Percentiles rank a stretch among this genome's conserved stretches.
Evolutionary conservation across 2,797 vertebrate species (phyloP).

Genomic region (Acestrorhynchus altus): DNA sequence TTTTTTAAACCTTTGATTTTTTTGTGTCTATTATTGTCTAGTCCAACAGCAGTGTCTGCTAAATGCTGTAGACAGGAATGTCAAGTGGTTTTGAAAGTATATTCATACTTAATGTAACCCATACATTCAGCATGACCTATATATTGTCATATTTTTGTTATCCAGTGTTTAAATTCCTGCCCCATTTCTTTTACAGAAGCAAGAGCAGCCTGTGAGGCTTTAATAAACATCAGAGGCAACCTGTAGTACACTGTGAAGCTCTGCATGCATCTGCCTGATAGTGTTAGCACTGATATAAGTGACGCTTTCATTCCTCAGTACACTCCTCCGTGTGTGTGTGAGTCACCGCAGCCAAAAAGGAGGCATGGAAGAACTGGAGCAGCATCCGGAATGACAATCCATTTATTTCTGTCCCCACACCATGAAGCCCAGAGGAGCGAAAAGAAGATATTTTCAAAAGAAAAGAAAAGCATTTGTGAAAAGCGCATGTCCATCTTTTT

Average conservation of each 20-base stretch:
- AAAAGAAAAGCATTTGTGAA: not conserved
- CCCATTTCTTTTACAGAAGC: not conserved
- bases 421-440: conserved; percentile 42
- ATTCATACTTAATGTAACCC: too few species aligned
- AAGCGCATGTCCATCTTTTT: not conserved
- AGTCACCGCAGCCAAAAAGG: conserved; percentile 64
- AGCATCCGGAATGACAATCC: conserved; percentile 63
- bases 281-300: conserved; percentile 52
- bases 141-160: not conserved
- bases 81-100: too few species aligned
- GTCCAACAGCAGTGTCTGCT: too few species aligned
- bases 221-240: conserved; percentile 28
- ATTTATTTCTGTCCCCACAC: conserved; percentile 64
- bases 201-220: conserved; percentile 15
- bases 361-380: conserved; percentile 57
- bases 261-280: conserved; percentile 42
- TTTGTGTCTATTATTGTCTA: too few species aligned
- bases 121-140: not conserved
- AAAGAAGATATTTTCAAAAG: conserved; percentile 20
- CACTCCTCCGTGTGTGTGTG: conserved; percentile 59
- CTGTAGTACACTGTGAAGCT: conserved; percentile 27
- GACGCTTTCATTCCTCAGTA: conserved; percentile 45
- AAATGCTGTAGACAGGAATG: too few species aligned
- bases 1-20: too few species aligned
- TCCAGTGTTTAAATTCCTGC: too few species aligned